Base-by-base conservation (phyloP, 2,888 invertebrate species). In the Harpagoxenus sublaevis region DNA sequence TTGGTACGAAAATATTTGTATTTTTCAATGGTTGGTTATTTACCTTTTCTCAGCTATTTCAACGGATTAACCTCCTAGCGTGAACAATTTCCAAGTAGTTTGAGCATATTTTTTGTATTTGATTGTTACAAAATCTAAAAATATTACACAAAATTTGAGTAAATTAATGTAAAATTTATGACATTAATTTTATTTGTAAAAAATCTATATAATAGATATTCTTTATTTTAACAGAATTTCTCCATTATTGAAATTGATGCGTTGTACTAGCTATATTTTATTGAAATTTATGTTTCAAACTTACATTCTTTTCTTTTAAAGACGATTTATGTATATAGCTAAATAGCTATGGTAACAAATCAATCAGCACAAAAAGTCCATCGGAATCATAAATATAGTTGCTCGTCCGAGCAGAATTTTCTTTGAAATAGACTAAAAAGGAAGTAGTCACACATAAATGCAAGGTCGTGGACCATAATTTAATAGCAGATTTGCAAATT, bases 401-500 rank as follows among this genome's bases (percentile, higher is more conserved):
- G 10, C 10, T n/a, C 2, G 10, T 35, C n/a, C 12, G 62, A 63
- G 18, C 35, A 79, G 48, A 77, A 66, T 85, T 63, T 66, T 81
- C 63, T 60, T 70, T 73, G 48, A 68, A 68, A 68, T 68, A 57
- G 10, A 62, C 23, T 12, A 48, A 9, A 53, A 28, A 9, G 9
- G 15, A 18, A 15, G 2, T 18, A 53, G 23, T 39, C 45, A 28
- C 60, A 31, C 35, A 74, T 62, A 79, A 86, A 85, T 84, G 55
- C 93, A 91, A 92, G 92, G 93, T 84, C 89, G 83, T 57, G 81
- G 68, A 91, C 92, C 90, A 88, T 90, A 90, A 91, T 93, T 92
- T 87, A 83, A 68, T 75, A 71, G 12, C 70, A 74, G 23, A 23
- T 88, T 88, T 84, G 89, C 91, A 85, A 91, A 91, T 90, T 88